phyloP scores from a whole-genome alignment of 2,888 invertebrate species.

The Camponotus fellah region DNA sequence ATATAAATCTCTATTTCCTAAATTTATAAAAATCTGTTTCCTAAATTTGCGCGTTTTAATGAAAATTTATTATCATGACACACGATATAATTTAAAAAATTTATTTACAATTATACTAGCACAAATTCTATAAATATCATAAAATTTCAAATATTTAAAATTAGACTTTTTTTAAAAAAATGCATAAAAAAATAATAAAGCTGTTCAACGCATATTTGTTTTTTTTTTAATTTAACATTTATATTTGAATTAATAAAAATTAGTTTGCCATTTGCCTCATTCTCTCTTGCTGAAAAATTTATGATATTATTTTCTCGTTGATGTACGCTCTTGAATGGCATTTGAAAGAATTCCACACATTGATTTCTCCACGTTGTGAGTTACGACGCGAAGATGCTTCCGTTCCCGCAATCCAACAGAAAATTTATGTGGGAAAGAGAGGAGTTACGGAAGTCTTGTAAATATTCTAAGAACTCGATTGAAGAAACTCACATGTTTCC shows the following conservation, averaged over 20 bases:
- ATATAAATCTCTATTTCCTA: slow-evolving; percentile 21
- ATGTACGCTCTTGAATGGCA: slow-evolving; percentile 16
- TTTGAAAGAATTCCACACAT: slow-evolving; percentile 34
- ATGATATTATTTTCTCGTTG: slow-evolving; percentile 9
- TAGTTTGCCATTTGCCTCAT: background rate
- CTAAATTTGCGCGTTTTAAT: background rate
- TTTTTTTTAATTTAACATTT: background rate
- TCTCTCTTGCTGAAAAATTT: background rate
- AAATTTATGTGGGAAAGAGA: slow-evolving; percentile 44
- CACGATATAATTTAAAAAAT: background rate
- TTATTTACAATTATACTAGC: background rate
- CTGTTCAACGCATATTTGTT: background rate
- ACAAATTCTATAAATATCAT: background rate
- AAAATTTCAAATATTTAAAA: background rate
- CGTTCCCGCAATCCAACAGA: slow-evolving; percentile 25
- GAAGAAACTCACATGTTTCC: background rate
- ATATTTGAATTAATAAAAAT: background rate
- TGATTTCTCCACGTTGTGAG: slow-evolving; percentile 38
- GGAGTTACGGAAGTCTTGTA: slow-evolving; percentile 32
- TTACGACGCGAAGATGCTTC: slow-evolving; percentile 44
- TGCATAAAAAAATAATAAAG: background rate
- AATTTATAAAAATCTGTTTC: background rate
- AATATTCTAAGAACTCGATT: slow-evolving; percentile 41
- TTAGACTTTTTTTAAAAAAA: slow-evolving; percentile 4
- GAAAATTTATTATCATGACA: background rate